A percentile compares a stretch with the other conserved stretches of the same genome.
phyloP scores from a whole-genome alignment of 2,797 vertebrate species.

The Paedocypris micromegethes region DNA sequence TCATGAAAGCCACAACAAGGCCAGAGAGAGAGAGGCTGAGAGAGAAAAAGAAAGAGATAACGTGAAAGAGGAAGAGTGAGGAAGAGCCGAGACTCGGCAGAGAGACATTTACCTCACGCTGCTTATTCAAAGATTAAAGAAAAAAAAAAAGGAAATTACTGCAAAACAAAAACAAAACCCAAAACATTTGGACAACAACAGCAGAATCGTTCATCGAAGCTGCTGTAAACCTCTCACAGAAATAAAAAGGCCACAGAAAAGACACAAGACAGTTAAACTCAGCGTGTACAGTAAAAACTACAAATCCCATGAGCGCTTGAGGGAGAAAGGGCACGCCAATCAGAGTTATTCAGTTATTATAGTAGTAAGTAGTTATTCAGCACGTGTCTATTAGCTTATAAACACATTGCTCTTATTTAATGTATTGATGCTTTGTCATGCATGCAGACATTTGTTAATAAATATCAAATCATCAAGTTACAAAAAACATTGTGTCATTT shows the following conservation, averaged over 20 bases:
- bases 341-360: too few relatives aligned
- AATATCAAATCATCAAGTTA: too few relatives aligned
- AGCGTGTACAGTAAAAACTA: constrained; percentile 7
- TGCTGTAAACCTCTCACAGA: not conserved
- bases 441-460: too few relatives aligned
- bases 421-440: too few relatives aligned
- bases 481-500: too few relatives aligned
- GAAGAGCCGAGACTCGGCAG: constrained; percentile 30
- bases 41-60: constrained; percentile 26
- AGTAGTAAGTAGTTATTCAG: too few relatives aligned
- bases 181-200: constrained; percentile 1
- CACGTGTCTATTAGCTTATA: too few relatives aligned
- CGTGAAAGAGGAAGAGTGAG: constrained; percentile 54
- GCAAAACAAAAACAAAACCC: too few relatives aligned
- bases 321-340: not conserved
- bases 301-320: constrained; percentile 23
- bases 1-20: constrained; percentile 13
- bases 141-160: not conserved
- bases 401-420: too few relatives aligned
- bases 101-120: not conserved
- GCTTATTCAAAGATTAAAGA: constrained; percentile 13
- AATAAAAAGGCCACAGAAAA: too few relatives aligned
- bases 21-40: too few relatives aligned
- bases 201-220: not conserved
- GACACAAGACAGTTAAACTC: too few relatives aligned